Evolutionary conservation across 2,113 vertebrate genomes (phyloP).

Genomic region (Eptatretus burgeri): DNA sequence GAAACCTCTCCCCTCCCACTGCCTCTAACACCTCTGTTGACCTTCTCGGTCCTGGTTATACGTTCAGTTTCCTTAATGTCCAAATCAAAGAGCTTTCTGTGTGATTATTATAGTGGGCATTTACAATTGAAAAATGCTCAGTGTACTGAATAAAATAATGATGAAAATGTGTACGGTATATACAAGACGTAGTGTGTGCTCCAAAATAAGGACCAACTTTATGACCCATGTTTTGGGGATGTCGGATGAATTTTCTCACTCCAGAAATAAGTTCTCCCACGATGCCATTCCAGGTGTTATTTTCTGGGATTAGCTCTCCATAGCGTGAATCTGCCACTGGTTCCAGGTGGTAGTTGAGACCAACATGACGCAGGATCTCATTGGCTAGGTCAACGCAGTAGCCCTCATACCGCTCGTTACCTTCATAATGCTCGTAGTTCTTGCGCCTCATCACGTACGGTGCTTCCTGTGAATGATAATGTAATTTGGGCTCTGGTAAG

Average conservation of each 20-base stretch:
- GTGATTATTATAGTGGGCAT: too few relatives aligned
- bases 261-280: constrained; percentile 99
- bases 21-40: too few relatives aligned
- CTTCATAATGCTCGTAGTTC: constrained; percentile 87
- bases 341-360: constrained; percentile 98
- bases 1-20: too few relatives aligned
- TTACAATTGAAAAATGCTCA: too few relatives aligned
- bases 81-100: too few relatives aligned
- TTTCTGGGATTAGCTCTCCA: constrained; percentile 85
- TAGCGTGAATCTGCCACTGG: constrained; percentile 97
- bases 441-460: constrained; percentile 99
- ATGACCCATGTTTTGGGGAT: too few relatives aligned
- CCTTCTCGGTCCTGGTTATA: too few relatives aligned
- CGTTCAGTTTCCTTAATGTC: too few relatives aligned
- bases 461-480: constrained; percentile 51
- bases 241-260: constrained; percentile 26
- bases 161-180: too few relatives aligned
- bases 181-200: too few relatives aligned
- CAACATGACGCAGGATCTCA: constrained; percentile 98
- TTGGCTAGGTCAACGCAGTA: constrained; percentile 99
- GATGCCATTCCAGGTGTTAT: constrained; percentile 99
- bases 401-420: constrained; percentile 98
- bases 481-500: not conserved
- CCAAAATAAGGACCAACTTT: too few relatives aligned
- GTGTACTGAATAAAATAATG: too few relatives aligned